Evolutionary conservation across 35 echinoderm and acorn worm genomes (phyloP).

Genomic region (Hemicentrotus pulcherrimus): DNA sequence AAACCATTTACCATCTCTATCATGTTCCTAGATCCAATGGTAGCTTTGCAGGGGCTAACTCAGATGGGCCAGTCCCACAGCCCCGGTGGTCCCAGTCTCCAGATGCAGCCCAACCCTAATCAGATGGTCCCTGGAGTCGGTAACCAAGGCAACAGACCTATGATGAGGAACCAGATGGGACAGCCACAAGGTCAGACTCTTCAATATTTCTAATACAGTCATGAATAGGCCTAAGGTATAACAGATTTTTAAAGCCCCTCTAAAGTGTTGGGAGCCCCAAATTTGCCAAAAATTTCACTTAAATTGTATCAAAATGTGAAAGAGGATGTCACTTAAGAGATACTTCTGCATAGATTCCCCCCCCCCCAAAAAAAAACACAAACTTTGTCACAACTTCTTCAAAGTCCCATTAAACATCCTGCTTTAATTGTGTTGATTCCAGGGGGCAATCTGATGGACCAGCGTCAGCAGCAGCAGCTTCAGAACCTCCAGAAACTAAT

Average conservation of each 20-base stretch:
- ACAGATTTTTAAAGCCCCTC: too few relatives aligned
- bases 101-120: constrained; percentile 39
- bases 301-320: too few relatives aligned
- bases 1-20: too few relatives aligned
- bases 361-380: too few relatives aligned
- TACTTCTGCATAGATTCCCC: too few relatives aligned
- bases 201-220: neutral
- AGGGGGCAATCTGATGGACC: constrained; percentile 43
- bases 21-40: constrained; percentile 56
- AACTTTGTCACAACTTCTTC: neutral
- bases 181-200: constrained; percentile 15
- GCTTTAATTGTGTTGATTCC: neutral
- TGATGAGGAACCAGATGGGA: constrained; percentile 51
- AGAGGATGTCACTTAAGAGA: too few relatives aligned
- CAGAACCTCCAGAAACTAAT: constrained; percentile 46
- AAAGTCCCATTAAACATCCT: neutral
- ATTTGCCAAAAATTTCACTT: too few relatives aligned
- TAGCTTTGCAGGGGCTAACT: constrained; percentile 55
- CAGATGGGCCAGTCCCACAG: constrained; percentile 40
- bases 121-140: constrained; percentile 49
- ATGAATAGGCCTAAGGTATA: too few relatives aligned
- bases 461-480: constrained; percentile 44
- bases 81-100: neutral
- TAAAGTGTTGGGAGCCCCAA: too few relatives aligned
- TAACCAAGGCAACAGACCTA: constrained; percentile 33